Conservation (phyloP, 2,797 vertebrate species). For the Vipera latastei region DNA sequence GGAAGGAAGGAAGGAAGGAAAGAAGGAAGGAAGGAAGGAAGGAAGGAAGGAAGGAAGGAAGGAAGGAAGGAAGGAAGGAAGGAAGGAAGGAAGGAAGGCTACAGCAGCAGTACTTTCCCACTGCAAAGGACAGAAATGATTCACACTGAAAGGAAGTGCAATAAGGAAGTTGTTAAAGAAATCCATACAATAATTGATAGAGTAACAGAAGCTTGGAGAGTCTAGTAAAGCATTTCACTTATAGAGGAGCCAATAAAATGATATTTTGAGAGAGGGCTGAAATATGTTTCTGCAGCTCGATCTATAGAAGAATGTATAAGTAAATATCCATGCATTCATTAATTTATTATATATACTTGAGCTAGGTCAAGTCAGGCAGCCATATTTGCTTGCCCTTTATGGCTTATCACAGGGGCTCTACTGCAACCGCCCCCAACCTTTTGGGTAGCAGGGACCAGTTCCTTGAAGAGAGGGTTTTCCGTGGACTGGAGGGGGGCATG, state of each 20-base stretch:
- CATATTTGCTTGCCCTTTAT: background rate
- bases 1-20: no score
- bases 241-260: background rate
- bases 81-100: background rate
- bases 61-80: no score
- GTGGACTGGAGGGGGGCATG: background rate
- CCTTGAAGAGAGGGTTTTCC: background rate
- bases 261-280: background rate
- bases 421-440: background rate
- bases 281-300: background rate
- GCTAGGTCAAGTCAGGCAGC: background rate
- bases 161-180: constrained; percentile 30
- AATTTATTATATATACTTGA: background rate
- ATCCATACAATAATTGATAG: constrained; percentile 30
- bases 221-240: background rate
- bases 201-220: background rate
- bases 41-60: no score
- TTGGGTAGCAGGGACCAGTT: background rate
- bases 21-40: no score
- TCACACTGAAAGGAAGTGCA: constrained; percentile 41
- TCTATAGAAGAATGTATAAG: background rate
- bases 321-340: background rate
- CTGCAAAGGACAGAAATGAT: constrained; percentile 3
- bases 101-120: constrained; percentile 12
- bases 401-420: background rate